Evolutionary conservation across 2,888 invertebrate genomes (phyloP).

Genomic region (Barypeithes pellucidus): DNA sequence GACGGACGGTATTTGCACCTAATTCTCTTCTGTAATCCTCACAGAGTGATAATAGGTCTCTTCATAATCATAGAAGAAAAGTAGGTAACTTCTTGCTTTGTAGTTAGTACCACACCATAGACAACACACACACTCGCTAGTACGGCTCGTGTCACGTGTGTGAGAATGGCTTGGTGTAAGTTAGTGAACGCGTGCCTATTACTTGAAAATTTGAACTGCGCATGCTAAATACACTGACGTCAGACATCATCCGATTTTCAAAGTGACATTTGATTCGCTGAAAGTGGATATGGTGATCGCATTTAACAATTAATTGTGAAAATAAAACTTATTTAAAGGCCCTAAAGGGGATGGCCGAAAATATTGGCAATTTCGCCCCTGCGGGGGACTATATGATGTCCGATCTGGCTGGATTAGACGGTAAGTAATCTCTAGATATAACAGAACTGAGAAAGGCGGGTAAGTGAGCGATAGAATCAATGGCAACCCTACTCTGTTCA

Average conservation of each 20-base stretch:
- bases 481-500: background rate
- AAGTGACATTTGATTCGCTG: conserved; percentile 74
- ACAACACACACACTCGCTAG: too few relatives aligned
- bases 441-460: background rate
- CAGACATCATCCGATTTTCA: conserved; percentile 76
- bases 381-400: conserved; percentile 74
- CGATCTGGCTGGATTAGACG: conserved; percentile 81
- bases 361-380: conserved; percentile 68
- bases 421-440: conserved; percentile 70
- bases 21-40: too few relatives aligned
- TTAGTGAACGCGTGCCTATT: too few relatives aligned
- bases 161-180: too few relatives aligned
- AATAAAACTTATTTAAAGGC: conserved; percentile 39
- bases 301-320: conserved; percentile 27
- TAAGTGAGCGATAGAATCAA: background rate
- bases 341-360: conserved; percentile 66
- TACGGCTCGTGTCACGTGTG: too few relatives aligned
- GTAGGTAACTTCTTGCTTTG: too few relatives aligned
- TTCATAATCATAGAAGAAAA: too few relatives aligned
- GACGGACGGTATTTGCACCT: too few relatives aligned
- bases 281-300: conserved; percentile 64
- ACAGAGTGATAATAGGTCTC: too few relatives aligned
- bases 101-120: too few relatives aligned
- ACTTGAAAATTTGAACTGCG: too few relatives aligned
- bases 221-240: conserved; percentile 66